A percentile compares a stretch with the other conserved stretches of the same genome.
Conservation (phyloP, 2,888 invertebrate species). For the Trissonchulus latispiculum region DNA sequence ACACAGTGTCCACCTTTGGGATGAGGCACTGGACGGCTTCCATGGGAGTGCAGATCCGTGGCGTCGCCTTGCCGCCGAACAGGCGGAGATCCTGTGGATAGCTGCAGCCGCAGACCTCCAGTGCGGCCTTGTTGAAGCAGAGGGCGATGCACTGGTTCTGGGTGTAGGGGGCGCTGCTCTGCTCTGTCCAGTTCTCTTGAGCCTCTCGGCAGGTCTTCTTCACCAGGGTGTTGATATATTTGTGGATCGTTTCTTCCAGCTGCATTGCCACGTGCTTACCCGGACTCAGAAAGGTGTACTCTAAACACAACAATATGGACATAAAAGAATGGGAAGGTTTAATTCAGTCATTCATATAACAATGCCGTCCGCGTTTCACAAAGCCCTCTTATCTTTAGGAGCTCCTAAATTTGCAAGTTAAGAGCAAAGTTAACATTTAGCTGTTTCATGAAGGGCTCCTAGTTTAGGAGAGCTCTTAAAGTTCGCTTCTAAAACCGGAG, state of each 20-base stretch:
- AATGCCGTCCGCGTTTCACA: too few species aligned
- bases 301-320: too few species aligned
- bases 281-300: neutral
- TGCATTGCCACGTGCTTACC: constrained; percentile 17
- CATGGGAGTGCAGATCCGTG: constrained; percentile 7
- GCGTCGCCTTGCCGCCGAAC: neutral
- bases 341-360: too few species aligned
- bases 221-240: constrained; percentile 2
- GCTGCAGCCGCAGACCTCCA: constrained; percentile 1
- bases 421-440: too few species aligned
- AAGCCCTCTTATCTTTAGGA: too few species aligned
- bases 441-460: too few species aligned
- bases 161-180: constrained; percentile 5
- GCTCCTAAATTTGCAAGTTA: too few species aligned
- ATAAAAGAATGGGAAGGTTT: too few species aligned
- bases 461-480: too few species aligned
- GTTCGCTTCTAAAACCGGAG: too few species aligned
- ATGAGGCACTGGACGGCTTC: constrained; percentile 5
- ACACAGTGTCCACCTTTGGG: neutral
- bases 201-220: neutral
- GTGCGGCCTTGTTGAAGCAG: constrained; percentile 13
- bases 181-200: neutral
- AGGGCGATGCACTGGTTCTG: constrained; percentile 19
- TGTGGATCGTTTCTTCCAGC: constrained; percentile 14
- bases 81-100: constrained; percentile 9